Percentiles rank a stretch among this genome's conserved stretches.
Evolutionary conservation across 2,113 vertebrate species (phyloP).

Genomic region (Rhombomys opimus): DNA sequence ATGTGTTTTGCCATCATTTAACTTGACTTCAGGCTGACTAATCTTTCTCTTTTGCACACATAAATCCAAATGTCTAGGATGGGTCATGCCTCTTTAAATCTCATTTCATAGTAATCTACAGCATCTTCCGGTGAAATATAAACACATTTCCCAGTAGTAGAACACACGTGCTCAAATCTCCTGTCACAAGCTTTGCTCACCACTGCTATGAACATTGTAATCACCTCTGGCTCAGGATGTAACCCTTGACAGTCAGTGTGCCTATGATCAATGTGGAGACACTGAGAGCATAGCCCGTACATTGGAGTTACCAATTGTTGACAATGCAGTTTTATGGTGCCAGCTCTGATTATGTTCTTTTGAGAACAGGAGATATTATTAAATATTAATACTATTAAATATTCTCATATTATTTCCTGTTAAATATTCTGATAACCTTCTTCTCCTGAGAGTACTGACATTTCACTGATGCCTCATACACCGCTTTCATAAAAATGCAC

Average conservation of each 20-base stretch:
- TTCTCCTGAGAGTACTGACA: not conserved
- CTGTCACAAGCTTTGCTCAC: accelerated
- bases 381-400: too few species aligned
- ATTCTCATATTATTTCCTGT: not conserved
- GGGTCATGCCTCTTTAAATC: not conserved
- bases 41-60: not conserved
- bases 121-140: not conserved
- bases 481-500: not conserved
- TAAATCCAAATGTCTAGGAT: not conserved
- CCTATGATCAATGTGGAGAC: not conserved
- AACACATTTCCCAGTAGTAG: accelerated
- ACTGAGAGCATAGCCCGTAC: too few species aligned
- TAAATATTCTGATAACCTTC: not conserved
- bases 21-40: not conserved
- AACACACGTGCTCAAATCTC: not conserved
- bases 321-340: not conserved
- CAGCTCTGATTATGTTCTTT: not conserved
- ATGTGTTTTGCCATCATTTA: not conserved
- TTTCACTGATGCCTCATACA: not conserved
- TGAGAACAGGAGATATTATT: not conserved
- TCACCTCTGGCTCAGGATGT: too few species aligned
- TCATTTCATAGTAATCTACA: not conserved
- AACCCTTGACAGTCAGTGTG: not conserved
- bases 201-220: not conserved
- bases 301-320: not conserved